Percentiles rank a stretch among this genome's conserved stretches.
Conservation (phyloP, 2,888 invertebrate genomes). For the Scrobipalpa costella region DNA sequence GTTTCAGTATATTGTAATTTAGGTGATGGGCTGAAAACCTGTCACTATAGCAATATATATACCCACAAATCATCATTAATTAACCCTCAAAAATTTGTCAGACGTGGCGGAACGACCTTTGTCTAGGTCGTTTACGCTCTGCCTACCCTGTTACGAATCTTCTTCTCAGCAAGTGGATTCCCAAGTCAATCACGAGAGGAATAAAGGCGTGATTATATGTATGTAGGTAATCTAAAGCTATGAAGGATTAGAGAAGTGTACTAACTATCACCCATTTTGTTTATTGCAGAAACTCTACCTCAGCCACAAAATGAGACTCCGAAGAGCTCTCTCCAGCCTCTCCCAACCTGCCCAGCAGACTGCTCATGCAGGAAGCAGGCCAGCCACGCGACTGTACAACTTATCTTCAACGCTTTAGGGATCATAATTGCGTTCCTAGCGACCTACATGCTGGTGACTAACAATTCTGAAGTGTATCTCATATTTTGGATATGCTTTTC, state of each 20-base stretch:
- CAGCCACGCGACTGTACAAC: constrained; percentile 27
- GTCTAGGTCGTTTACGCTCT: no score
- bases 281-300: constrained; percentile 33
- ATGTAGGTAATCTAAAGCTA: background rate
- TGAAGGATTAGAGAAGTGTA: no score
- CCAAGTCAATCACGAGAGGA: no score
- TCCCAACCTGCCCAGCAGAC: constrained; percentile 45
- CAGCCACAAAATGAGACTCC: constrained; percentile 20
- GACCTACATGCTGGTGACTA: constrained; percentile 61
- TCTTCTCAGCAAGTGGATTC: no score
- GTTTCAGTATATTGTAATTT: no score
- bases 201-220: no score
- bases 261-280: background rate
- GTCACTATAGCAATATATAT: no score
- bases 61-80: no score
- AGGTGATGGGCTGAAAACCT: no score
- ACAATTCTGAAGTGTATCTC: constrained; percentile 66
- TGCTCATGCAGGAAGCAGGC: constrained; percentile 49
- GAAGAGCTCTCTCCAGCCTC: background rate
- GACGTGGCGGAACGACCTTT: no score
- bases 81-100: no score
- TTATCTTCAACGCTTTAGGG: constrained; percentile 58
- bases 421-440: constrained; percentile 64
- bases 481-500: constrained; percentile 71
- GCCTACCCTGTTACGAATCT: no score